Conservation (phyloP, 2,113 vertebrate species). For the Trichechus manatus region DNA sequence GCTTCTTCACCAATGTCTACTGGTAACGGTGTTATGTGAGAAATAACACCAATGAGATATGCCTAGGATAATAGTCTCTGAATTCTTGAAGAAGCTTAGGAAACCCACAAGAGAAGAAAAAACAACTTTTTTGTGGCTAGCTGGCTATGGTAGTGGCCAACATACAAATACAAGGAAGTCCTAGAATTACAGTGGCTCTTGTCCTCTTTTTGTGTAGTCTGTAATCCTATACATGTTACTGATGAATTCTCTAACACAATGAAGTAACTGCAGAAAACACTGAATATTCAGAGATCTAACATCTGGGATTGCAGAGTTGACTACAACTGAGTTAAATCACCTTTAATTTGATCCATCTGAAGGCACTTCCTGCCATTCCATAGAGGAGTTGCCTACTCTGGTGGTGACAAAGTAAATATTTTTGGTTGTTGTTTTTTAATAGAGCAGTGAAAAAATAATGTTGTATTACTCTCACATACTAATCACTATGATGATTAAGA, state of each 20-base stretch:
- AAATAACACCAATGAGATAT: background rate
- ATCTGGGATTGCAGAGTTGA: too few relatives aligned
- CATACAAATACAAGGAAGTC: constrained; percentile 59
- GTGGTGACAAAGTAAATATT: too few relatives aligned
- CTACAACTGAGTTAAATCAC: too few relatives aligned
- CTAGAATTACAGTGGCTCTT: constrained; percentile 39
- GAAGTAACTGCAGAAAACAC: background rate
- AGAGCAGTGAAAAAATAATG: too few relatives aligned
- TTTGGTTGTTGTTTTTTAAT: too few relatives aligned
- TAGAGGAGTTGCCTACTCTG: too few relatives aligned
- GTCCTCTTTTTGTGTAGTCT: constrained; percentile 54
- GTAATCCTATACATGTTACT: background rate
- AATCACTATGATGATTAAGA: too few relatives aligned
- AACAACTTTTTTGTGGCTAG: background rate
- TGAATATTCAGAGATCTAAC: background rate
- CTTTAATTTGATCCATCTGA: too few relatives aligned
- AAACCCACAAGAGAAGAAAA: background rate
- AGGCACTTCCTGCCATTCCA: too few relatives aligned
- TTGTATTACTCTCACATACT: too few relatives aligned
- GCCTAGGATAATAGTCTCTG: background rate
- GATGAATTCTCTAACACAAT: constrained; percentile 9
- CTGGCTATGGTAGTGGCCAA: background rate
- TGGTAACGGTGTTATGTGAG: background rate
- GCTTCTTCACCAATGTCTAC: background rate
- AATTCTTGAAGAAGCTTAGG: constrained; percentile 3